Base-by-base conservation (phyloP, 2,888 invertebrate genomes). In the Mythimna ferrago region DNA sequence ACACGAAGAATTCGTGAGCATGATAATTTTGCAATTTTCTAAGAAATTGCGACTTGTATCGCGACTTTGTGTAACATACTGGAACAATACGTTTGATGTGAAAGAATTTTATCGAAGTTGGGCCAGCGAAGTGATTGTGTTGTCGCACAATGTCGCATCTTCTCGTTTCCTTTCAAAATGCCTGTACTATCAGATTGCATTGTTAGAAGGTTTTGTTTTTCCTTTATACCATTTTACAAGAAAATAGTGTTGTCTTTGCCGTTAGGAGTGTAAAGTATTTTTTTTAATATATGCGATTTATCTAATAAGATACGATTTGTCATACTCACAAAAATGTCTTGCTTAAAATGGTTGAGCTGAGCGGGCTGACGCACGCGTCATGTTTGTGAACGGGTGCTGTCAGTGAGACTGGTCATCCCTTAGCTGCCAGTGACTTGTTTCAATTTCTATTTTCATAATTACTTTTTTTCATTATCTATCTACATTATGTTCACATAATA, bases 1-100 rank as follows among this genome's bases (percentile, higher is more conserved):
- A 26, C 58, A 71, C 48, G 51, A 57, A 10, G 48, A 73, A 71
- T 69, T 73, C 64, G 72, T 56, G 61, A 53, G 58, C 11, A 44
- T 53, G 44, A 61, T 74, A 66, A 67, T 78, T 71, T 71, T 68
- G 53, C 66, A 73, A 63, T 63, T 80, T 81, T 71, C 63, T 66
- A 58, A 77, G 71, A 73, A 77, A 71, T 62, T 51, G 56, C 9
- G n/a, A 76, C 51, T 71, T 19, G 73, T 73, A 78, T 69, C 32
- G 58, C 51, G 19, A 64, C 57, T 80, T 80, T 61, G 71, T 61
- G 71, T 65, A 61, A 79, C 54, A 67, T 11, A 62, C 56, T 71
- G 69, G 69, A 82, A 79, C 79, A 82, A 80, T 78, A 64, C 63
- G 41, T 60, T 58, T 73, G 66, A 54, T 58, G 57, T 72, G 65